Conservation (phyloP, 2,797 vertebrate genomes). For the Triplophysa yarkandensis region DNA sequence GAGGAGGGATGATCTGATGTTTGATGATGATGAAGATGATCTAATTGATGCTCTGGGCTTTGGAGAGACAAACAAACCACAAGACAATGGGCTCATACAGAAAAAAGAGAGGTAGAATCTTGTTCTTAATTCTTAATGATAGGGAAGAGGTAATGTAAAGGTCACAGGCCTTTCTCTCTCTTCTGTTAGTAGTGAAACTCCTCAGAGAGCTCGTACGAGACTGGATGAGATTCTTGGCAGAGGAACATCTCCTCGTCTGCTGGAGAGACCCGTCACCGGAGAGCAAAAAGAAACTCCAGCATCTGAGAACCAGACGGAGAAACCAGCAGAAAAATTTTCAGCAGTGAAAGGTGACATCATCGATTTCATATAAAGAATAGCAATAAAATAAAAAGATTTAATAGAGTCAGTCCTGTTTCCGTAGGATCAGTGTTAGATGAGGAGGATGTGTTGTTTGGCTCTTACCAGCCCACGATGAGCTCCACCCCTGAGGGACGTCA, state of each 20-base stretch:
- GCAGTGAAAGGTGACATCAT: slow-evolving; percentile 69
- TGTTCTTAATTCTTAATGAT: too few relatives aligned
- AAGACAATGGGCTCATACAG: slow-evolving; percentile 55
- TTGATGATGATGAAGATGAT: slow-evolving; percentile 83
- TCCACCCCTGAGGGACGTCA: slow-evolving; percentile 73
- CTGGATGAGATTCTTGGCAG: slow-evolving; percentile 85
- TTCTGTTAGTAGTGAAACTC: slow-evolving; percentile 64
- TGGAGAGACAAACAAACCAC: slow-evolving; percentile 65
- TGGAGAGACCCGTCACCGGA: slow-evolving; percentile 68
- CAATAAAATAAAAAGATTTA: neutral
- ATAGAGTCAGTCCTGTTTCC: neutral
- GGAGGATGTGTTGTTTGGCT: slow-evolving; percentile 82
- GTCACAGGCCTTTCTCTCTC: neutral
- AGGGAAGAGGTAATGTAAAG: too few relatives aligned
- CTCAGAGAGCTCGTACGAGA: slow-evolving; percentile 76
- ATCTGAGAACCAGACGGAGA: slow-evolving; percentile 53
- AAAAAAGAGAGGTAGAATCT: slow-evolving; percentile 64
- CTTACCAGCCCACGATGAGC: slow-evolving; percentile 83
- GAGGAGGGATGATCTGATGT: slow-evolving; percentile 70
- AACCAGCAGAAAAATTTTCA: slow-evolving; percentile 54
- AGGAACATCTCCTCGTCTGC: slow-evolving; percentile 70
- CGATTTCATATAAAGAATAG: neutral
- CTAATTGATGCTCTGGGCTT: slow-evolving; percentile 83
- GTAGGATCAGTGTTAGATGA: slow-evolving; percentile 66
- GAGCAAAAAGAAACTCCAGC: slow-evolving; percentile 69